phyloP scores from a whole-genome alignment of 2,113 vertebrate genomes.

The Pimephales promelas region DNA sequence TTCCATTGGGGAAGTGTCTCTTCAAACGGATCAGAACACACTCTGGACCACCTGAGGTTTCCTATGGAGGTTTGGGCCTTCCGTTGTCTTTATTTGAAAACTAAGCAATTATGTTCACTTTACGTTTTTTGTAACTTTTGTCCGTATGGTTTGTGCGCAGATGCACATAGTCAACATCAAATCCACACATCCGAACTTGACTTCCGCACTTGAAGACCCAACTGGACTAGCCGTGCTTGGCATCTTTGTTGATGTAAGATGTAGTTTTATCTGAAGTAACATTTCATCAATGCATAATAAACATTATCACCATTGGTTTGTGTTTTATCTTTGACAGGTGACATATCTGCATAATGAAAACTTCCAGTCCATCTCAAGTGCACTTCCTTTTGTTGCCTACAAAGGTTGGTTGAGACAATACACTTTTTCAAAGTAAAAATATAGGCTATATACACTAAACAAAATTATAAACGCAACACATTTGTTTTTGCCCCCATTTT shows the following conservation, averaged over 20 bases:
- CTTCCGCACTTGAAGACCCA: conserved; percentile 73
- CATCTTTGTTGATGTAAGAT: conserved; percentile 79
- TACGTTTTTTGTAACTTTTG: background rate
- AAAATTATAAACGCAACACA: too few species aligned
- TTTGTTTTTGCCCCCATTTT: too few species aligned
- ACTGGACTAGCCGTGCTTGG: conserved; percentile 81
- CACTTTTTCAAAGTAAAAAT: background rate
- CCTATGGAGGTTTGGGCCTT: conserved; percentile 82
- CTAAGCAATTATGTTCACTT: background rate
- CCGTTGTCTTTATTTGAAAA: background rate
- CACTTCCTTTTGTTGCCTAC: conserved; percentile 74
- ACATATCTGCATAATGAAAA: conserved; percentile 75
- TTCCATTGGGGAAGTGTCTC: conserved; percentile 84
- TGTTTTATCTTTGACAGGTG: conserved; percentile 61
- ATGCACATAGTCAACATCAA: conserved; percentile 86
- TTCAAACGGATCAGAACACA: conserved; percentile 82
- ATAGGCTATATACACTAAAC: too few species aligned
- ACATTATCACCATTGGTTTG: background rate
- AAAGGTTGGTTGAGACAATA: conserved; percentile 69
- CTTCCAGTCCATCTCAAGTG: conserved; percentile 76
- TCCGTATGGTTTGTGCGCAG: conserved; percentile 63
- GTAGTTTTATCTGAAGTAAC: background rate
- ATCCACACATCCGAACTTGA: conserved; percentile 72
- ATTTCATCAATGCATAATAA: background rate
- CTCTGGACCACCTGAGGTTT: conserved; percentile 72